Base-by-base conservation (phyloP, 2,113 vertebrate genomes). In the Uropsilus gracilis region DNA sequence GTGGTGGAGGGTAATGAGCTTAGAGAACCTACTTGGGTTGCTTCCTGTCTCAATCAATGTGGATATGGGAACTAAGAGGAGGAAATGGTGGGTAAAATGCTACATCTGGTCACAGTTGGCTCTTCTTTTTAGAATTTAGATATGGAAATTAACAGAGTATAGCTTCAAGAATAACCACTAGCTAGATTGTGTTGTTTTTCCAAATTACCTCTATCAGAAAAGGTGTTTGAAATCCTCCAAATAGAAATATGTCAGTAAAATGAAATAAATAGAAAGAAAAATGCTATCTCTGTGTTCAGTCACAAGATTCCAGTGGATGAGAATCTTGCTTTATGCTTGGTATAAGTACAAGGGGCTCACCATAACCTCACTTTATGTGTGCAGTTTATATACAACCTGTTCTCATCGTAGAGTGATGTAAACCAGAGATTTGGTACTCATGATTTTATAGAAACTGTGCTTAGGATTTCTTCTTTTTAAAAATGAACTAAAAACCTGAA, bases 381-480 rank as follows among this genome's bases (percentile, higher is more conserved):
- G 32, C 1, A 0, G 14, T 26, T 75, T 50, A 5, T 24, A 8
- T n/a, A n/a, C 4, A 72, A 18, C 2, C 22, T 17, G 13, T 69
- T 37, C 89, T 85, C 73, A 83, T 84, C 95, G 95, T 20, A 72
- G 8, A 94, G 86, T 39, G 2, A 0, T 48, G 13, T 0, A n/a
- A 0, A 22, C 44, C 78, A 84, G 80, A 92, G 78, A 85, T 57
- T 68, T 96, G 78, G 28, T 78, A 86, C 78, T 84, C 48, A 81
- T 83, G 24, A 89, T 26, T 32, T 89, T n/a, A 20, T 50, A 90
- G 92, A 95, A 93, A 22, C 48, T 18, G 91, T 95, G 90, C 88
- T 17, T 72, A 77, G 42, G 68, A 42, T 26, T 93, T 28, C 28
- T 81, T 87, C 34, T 57, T 86, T 89, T 96, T 91, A 55, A 28